Evolutionary conservation across 2,113 vertebrate genomes (phyloP).

Genomic region (Micromys minutus): DNA sequence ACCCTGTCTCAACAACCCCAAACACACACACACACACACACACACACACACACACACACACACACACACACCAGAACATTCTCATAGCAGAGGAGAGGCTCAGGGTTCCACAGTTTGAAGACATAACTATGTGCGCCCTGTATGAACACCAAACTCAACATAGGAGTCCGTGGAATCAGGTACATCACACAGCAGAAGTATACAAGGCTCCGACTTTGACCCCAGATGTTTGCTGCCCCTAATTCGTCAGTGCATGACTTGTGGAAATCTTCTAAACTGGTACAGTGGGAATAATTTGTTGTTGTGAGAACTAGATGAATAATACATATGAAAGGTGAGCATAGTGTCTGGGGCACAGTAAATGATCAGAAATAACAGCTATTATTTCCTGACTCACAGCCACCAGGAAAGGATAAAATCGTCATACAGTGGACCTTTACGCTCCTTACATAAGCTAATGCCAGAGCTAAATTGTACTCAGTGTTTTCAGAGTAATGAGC

Average conservation of each 20-base stretch:
- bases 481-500: conserved; percentile 78
- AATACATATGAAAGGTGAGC: conserved; percentile 61
- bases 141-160: not conserved
- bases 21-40: not conserved
- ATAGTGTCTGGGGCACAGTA: conserved; percentile 26
- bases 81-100: not conserved
- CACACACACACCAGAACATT: not conserved
- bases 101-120: not conserved
- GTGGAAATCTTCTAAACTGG: not conserved
- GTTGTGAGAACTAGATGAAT: conserved; percentile 53
- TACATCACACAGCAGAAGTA: not conserved
- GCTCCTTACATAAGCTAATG: conserved; percentile 61
- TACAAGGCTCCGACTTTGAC: conserved; percentile 43
- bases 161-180: not conserved
- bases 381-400: conserved; percentile 59
- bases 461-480: conserved; percentile 67
- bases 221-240: not conserved
- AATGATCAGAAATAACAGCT: conserved; percentile 67
- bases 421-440: conserved; percentile 46
- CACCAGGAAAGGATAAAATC: conserved; percentile 34
- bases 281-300: conserved; percentile 39
- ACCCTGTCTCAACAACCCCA: not conserved
- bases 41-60: not conserved
- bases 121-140: not conserved
- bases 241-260: not conserved